Evolutionary conservation across 2,797 vertebrate species (phyloP), one percentile per base, ranked within the genome.

Genomic region (Salarias fasciatus): DNA sequence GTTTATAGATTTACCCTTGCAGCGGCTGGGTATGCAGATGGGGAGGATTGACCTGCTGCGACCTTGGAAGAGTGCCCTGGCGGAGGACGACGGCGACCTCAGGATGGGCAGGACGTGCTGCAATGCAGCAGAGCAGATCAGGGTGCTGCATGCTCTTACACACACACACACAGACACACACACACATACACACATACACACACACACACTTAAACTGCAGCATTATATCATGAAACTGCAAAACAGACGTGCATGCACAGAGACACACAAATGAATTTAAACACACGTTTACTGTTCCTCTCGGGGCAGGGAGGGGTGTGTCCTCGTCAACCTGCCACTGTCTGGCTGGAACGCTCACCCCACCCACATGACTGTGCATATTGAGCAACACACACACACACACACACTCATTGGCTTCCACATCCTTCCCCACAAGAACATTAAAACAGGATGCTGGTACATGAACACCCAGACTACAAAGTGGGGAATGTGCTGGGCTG

Each of bases 41-140:
- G 81, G 79, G 56, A 72, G 82, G 82, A 84, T 82, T 89, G 89
- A 92, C 91, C 89, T 63, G 47, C 75, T 72, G 71, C 29, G 85
- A 91, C 91, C 89, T 91, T 91, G 91, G 86, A 79, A 68, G 43
- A 77, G 62, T 79, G 84, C 83, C 88, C 83, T 70, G 78, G 72
- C 18, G 53, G 75, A 83, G 87, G 77, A 83, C 76, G 57, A 75
- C 57, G 53, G 78, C 77, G 77, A 89, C 89, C 88, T 87, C 82
- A 61, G 85, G 77, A 79, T 82, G 84, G 77, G 86, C 80, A 72
- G 75, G 72, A 86, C 67, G 66, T 89, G 87, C 92, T 93, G 92
- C 92, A 93, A 88, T 93, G 92, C 92, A 93, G 91, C 84, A 92
- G 88, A 89, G 90, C 76, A 73, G 83, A 88, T 77, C 86, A 73